Conservation (phyloP, 1,140 invertebrate genomes). For the Trichogramma pretiosum region DNA sequence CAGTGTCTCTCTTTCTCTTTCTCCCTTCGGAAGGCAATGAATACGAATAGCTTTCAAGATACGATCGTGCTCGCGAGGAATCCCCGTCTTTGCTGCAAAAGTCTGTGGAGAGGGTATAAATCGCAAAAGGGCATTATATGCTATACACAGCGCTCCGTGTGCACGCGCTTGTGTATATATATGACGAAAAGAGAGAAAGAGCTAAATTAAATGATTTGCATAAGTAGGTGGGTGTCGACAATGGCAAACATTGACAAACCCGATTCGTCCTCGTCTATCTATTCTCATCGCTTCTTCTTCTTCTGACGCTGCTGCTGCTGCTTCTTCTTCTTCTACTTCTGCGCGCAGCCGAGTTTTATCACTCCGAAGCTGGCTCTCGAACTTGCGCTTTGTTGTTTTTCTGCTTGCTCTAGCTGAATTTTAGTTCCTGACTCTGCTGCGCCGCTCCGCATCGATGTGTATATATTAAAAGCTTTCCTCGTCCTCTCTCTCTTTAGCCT, state of each 20-base stretch:
- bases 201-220: conserved; percentile 50
- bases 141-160: too few species aligned
- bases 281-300: background rate
- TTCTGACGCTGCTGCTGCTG: background rate
- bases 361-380: background rate
- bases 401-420: background rate
- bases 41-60: conserved; percentile 48
- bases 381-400: conserved; percentile 10
- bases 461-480: background rate
- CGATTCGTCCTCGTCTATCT: conserved; percentile 16
- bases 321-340: background rate
- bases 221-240: conserved; percentile 50
- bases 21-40: conserved; percentile 42
- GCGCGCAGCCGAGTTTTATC: background rate
- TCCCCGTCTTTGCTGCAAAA: conserved; percentile 6
- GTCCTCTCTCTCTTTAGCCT: too few species aligned
- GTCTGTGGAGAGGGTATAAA: background rate
- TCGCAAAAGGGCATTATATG: too few species aligned
- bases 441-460: background rate
- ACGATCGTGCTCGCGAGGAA: conserved; percentile 42
- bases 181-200: conserved; percentile 22
- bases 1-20: too few species aligned
- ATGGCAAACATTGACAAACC: conserved; percentile 48
- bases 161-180: too few species aligned
- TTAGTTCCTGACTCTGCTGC: background rate